These are phyloP conservation scores for Brachypterus glaber DNA, from an alignment of 2,888 invertebrate species.

Conservation along the genomic window DNA sequence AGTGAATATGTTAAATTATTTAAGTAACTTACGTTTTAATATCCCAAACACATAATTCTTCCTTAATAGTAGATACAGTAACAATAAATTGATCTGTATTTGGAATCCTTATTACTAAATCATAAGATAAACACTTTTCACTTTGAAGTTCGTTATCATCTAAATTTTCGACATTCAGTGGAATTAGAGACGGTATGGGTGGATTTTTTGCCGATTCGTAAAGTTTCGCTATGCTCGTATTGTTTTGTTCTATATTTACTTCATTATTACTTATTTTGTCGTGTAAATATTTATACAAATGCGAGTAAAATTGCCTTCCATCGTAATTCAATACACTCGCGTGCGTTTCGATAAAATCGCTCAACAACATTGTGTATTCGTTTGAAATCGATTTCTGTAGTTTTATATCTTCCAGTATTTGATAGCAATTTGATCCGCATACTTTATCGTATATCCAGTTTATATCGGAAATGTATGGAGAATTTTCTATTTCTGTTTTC, in stretches of 20 bases:
- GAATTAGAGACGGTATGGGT: constrained; percentile 53
- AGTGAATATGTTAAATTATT: neutral
- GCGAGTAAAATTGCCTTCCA: constrained; percentile 71
- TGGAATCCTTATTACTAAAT: constrained; percentile 54
- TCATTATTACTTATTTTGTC: constrained; percentile 33
- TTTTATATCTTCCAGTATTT: constrained; percentile 68
- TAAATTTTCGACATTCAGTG: constrained; percentile 39
- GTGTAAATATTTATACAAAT: constrained; percentile 48
- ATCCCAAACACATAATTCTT: constrained; percentile 78
- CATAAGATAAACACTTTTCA: constrained; percentile 42
- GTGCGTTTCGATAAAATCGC: constrained; percentile 61
- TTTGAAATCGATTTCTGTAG: constrained; percentile 42
- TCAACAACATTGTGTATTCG: constrained; percentile 48
- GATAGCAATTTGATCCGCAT: constrained; percentile 64
- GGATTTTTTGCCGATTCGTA: constrained; percentile 45
- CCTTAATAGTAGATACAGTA: constrained; percentile 61
- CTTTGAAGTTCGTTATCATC: constrained; percentile 10
- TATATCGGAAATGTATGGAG: constrained; percentile 62
- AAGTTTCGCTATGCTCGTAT: constrained; percentile 35
- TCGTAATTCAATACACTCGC: constrained; percentile 69
- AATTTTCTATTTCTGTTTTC: constrained; percentile 51
- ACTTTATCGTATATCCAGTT: constrained; percentile 75
- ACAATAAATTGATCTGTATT: constrained; percentile 63
- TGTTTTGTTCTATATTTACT: constrained; percentile 27
- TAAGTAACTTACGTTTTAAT: constrained; percentile 44